Base-by-base conservation (phyloP, 2,113 vertebrate genomes). In the Marcusenius ussheri region DNA sequence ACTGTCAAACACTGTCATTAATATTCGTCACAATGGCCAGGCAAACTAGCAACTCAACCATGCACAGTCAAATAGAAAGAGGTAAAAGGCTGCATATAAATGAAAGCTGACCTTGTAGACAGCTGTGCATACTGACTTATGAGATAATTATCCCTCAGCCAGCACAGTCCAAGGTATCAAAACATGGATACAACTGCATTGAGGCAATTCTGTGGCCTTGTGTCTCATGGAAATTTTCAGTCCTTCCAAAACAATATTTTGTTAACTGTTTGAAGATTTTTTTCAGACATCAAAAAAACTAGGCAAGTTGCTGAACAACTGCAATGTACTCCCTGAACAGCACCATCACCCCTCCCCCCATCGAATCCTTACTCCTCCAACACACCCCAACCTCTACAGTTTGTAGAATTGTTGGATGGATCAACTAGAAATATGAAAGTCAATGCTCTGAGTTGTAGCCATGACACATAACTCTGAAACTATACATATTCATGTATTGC, bases 61-160 rank as follows among this genome's bases (percentile, higher is more conserved):
- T 91, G 94, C 94, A 93, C 93, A 93, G 92, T 94, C 90, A 92
- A 80, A 77, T 24, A 46, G 83, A 77, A 58, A 89, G 88, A 84
- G 91, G 84, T 92, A 90, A 70, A 90, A 89, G 92, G 80, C 74
- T 87, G 77, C 90, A 90, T 92, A 93, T 94, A 92, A 94, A 94
- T 93, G 91, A 93, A 94, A 93, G 92, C 91, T 95, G 95, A 96
- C 95, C 95, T 96, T 95, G 95, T 92, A 91, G 93, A 94, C 95
- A 95, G 94, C 95, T 95, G 95, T 94, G 93, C 93, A 93, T 92
- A 93, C 94, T 94, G 94, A 95, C 94, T 95, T 95, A 94, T 94
- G 94, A 95, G 94, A 95, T 93, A 94, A 95, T 95, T 95, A 95
- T 94, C 91, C 93, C 89, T 91, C 91, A 91, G 85, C 88, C 89